Base-by-base conservation (phyloP, 2,888 invertebrate genomes). In the Parnassius mnemosyne region DNA sequence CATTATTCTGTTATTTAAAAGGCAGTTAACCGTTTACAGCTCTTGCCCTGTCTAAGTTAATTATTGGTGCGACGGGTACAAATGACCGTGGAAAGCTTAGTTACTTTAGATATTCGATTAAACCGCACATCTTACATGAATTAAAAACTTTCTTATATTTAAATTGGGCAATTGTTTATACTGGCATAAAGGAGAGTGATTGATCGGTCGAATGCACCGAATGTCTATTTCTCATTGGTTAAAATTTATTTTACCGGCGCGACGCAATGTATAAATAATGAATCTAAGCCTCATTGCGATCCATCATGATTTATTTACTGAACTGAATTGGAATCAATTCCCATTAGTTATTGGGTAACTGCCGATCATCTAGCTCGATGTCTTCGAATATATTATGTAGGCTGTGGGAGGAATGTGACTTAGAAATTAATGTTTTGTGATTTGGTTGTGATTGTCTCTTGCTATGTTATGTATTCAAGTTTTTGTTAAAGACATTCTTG, bases 101-200 rank as follows among this genome's bases (percentile, higher is more conserved):
- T 80, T 77, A 76, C 76, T 80, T 81, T 80, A 80, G 80, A 83
- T 79, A 80, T 73, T 79, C 81, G 85, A 87, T 85, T 85, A 87
- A 62, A 85, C 84, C 81, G 73, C 78, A 72, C 78, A 13, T 80
- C 84, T 85, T 85, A 84, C 85, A 81, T 79, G 79, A 85, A 85
- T 87, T 82, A 84, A 84, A 82, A 78, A 87, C 84, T 89, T 87
- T 86, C 84, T 86, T 87, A 85, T 84, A 87, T 87, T 84, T 84
- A 78, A 87, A 88, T 87, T 79, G 80, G 79, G 81, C 74, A 77
- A 85, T 85, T 84, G 85, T 88, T 87, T 83, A 77, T 83, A 56
- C 69, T 75, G 66, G 34, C 43, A 58, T 57, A 53, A 53, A 53
- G 42, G 58, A 46, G 49, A 51, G 53, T 63, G 63, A 63, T 63